phyloP scores from a whole-genome alignment of 2,888 invertebrate species.

The Cistogaster globosa region DNA sequence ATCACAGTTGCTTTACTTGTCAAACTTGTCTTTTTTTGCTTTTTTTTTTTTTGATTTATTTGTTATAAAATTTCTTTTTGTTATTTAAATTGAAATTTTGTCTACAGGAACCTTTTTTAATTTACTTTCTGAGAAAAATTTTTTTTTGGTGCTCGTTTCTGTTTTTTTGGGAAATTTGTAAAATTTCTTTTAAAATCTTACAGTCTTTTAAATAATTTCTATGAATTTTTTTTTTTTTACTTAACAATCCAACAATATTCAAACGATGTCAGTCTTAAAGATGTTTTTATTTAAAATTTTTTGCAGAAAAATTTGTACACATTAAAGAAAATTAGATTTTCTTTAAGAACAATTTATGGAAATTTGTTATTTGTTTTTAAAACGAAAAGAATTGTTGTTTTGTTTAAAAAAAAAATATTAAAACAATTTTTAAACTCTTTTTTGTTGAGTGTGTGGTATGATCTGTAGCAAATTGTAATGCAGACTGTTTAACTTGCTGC shows the following conservation, averaged over 20 bases:
- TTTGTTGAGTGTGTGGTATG: constrained; percentile 35
- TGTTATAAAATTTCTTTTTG: constrained; percentile 23
- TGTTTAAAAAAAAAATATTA: constrained; percentile 4
- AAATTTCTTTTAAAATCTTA: constrained; percentile 64
- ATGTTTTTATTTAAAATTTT: constrained; percentile 42
- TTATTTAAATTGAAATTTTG: constrained; percentile 36
- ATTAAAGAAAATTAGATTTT: constrained; percentile 68
- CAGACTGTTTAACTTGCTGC: constrained; percentile 63
- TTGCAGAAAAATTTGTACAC: constrained; percentile 66
- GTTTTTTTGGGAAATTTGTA: constrained; percentile 36
- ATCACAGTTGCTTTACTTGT: constrained; percentile 62
- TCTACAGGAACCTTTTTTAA: constrained; percentile 66
- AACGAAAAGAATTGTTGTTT: constrained; percentile 34
- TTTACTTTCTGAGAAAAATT: background rate
- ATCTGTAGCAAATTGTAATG: constrained; percentile 65
- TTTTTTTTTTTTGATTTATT: background rate
- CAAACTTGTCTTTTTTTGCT: constrained; percentile 11
- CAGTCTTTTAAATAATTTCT: constrained; percentile 62
- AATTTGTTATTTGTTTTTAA: constrained; percentile 27
- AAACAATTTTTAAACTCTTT: constrained; percentile 42
- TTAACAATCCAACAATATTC: constrained; percentile 52
- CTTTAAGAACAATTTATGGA: constrained; percentile 50
- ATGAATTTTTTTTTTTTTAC: constrained; percentile 30
- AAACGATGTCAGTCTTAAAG: constrained; percentile 69
- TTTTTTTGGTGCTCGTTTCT: no score